Percentiles rank a stretch among this genome's conserved stretches.
Conservation (phyloP, 2,888 invertebrate species). For the Aelia acuminata region DNA sequence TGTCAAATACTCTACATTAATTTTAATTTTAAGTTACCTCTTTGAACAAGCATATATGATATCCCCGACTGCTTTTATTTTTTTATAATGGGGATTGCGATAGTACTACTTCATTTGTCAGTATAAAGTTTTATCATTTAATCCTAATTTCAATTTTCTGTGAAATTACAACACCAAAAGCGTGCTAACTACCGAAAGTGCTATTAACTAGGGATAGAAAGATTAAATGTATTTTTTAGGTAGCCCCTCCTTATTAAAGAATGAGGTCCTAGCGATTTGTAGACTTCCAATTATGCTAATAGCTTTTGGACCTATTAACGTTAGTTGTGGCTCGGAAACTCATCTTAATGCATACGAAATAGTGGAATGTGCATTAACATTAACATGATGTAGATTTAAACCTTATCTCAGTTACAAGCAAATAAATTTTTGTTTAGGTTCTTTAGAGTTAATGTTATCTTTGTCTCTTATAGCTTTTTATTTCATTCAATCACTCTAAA, state of each 20-base stretch:
- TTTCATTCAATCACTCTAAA: too few relatives aligned
- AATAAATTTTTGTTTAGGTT: too few relatives aligned
- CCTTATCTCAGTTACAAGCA: too few relatives aligned
- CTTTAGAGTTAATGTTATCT: too few relatives aligned
- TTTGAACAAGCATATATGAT: too few relatives aligned
- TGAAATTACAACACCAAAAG: background rate
- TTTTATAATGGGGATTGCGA: too few relatives aligned
- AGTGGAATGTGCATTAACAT: background rate
- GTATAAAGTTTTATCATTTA: background rate
- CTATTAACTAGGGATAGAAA: background rate
- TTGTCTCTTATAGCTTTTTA: too few relatives aligned
- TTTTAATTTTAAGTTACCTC: too few relatives aligned
- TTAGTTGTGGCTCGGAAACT: background rate
- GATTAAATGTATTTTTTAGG: background rate
- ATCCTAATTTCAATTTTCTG: background rate
- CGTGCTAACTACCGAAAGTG: background rate
- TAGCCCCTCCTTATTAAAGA: background rate
- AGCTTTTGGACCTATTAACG: background rate
- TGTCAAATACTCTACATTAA: background rate
- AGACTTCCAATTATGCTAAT: background rate
- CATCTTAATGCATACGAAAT: background rate
- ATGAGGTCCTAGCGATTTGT: background rate
- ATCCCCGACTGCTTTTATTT: too few relatives aligned
- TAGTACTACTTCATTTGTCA: too few relatives aligned
- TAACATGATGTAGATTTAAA: background rate